Conservation (phyloP, 2,113 vertebrate genomes). For the Prunella himalayana region DNA sequence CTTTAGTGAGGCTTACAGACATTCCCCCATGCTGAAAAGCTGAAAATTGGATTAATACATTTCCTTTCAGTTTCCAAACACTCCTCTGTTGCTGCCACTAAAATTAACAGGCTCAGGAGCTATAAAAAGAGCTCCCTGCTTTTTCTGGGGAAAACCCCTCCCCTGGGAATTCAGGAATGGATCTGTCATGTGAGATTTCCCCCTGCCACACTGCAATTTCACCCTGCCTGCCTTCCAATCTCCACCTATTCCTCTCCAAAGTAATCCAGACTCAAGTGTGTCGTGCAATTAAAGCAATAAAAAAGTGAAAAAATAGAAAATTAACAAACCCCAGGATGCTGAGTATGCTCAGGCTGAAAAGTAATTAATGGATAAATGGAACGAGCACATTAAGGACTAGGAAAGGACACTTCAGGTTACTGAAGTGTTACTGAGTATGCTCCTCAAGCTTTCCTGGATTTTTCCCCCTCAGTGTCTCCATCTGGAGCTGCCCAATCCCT, state of each 20-base stretch:
- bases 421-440: not conserved
- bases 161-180: not conserved
- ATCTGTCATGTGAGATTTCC: not conserved
- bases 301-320: not conserved
- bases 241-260: not conserved
- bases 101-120: not conserved
- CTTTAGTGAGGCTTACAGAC: not conserved
- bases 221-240: not conserved
- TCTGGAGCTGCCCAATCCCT: not conserved
- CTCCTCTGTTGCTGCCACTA: slow-evolving; percentile 2
- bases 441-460: not conserved
- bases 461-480: not conserved
- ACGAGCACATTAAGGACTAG: rapidly evolving
- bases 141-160: not conserved
- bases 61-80: not conserved
- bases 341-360: not conserved
- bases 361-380: not conserved
- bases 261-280: not conserved
- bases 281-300: not conserved
- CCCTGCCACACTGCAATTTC: not conserved
- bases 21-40: not conserved
- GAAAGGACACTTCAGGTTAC: not conserved
- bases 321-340: not conserved
- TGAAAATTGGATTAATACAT: slow-evolving; percentile 38
- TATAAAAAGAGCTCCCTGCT: not conserved